These are phyloP conservation scores for Thyatira batis DNA, from an alignment of 2,888 invertebrate species.

Conservation along the genomic window DNA sequence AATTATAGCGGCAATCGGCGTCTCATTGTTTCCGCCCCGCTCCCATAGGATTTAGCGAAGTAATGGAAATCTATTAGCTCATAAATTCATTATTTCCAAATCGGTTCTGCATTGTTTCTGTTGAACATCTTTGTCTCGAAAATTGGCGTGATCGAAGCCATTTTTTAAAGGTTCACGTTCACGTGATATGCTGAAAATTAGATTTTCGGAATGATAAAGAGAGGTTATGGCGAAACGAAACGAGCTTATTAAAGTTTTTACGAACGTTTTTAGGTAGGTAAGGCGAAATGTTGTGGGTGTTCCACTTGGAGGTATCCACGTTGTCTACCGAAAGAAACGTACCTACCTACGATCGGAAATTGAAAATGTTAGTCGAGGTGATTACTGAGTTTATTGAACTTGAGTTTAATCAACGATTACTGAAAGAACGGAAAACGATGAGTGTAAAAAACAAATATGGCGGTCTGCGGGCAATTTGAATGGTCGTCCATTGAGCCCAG, in stretches of 20 bases:
- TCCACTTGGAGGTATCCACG: slow-evolving; percentile 14
- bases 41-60: slow-evolving; percentile 56
- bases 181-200: slow-evolving; percentile 62
- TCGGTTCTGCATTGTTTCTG: slow-evolving; percentile 76
- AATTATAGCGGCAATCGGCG: slow-evolving; percentile 65
- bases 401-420: slow-evolving; percentile 54
- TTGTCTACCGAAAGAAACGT: slow-evolving; percentile 25
- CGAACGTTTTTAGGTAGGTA: slow-evolving; percentile 28
- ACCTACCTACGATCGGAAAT: slow-evolving; percentile 45
- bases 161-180: slow-evolving; percentile 45
- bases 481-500: slow-evolving; percentile 60
- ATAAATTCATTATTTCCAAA: slow-evolving; percentile 65
- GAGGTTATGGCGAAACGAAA: slow-evolving; percentile 56
- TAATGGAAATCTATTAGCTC: slow-evolving; percentile 62
- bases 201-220: slow-evolving; percentile 57
- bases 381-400: slow-evolving; percentile 56
- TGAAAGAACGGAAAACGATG: slow-evolving; percentile 53
- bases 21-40: slow-evolving; percentile 65
- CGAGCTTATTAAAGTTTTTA: slow-evolving; percentile 50
- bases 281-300: slow-evolving; percentile 33
- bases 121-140: slow-evolving; percentile 74
- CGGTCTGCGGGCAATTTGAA: slow-evolving; percentile 61
- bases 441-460: slow-evolving; percentile 60
- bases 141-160: slow-evolving; percentile 62
- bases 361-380: slow-evolving; percentile 37